These are phyloP conservation scores for Leptarthrus brevirostris DNA, from an alignment of 2,888 invertebrate species.

Conservation along the genomic window DNA sequence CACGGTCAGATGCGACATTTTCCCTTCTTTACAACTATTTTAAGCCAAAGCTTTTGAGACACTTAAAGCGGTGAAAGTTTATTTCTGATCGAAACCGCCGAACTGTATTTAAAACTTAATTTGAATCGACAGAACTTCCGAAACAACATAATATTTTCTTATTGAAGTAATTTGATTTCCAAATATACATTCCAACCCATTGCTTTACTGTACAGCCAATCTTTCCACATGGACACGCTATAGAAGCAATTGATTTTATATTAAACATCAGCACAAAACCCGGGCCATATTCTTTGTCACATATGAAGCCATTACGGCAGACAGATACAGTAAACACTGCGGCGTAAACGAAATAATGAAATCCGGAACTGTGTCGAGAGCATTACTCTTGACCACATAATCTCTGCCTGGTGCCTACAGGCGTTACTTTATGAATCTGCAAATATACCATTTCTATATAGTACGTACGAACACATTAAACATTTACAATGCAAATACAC, in stretches of 20 bases:
- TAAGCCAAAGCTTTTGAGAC: no score
- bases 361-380: conserved; percentile 15
- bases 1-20: no score
- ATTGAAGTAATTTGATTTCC: no score
- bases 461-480: conserved; percentile 5
- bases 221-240: no score
- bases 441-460: neutral
- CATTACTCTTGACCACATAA: conserved; percentile 21
- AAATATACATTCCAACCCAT: no score
- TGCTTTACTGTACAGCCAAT: no score
- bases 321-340: conserved; percentile 25
- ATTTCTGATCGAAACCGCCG: no score
- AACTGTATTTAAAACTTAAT: no score
- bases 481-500: conserved; percentile 35
- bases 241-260: neutral
- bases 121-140: no score
- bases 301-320: conserved; percentile 14
- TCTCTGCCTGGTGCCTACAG: conserved; percentile 5
- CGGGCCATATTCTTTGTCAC: neutral
- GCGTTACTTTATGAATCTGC: conserved; percentile 34
- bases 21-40: no score
- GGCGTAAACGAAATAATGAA: conserved; percentile 15
- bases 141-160: no score
- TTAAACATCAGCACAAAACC: neutral
- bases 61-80: no score